Base-by-base conservation (phyloP, 1,140 invertebrate genomes). In the Metaphire vulgaris region DNA sequence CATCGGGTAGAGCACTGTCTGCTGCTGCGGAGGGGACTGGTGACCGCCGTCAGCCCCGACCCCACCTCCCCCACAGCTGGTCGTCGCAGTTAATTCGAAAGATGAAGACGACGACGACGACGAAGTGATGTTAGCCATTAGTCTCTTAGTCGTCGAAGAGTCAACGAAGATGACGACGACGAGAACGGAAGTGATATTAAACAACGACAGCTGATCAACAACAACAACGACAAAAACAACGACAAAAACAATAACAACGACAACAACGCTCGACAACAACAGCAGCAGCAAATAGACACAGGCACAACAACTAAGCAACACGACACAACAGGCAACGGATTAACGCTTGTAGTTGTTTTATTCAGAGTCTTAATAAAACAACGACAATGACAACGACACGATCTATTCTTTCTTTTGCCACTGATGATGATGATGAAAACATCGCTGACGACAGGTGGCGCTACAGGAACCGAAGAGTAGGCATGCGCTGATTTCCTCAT, bases 1-100 rank as follows among this genome's bases (percentile, higher is more conserved):
- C 89, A 96, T 93, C 68, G 96, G 96, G 90, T 98, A 98, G 72
- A 98, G 89, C 32, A 56, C n/a, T n/a, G n/a, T n/a, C n/a, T n/a
- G n/a, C n/a, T n/a, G n/a, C n/a, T n/a, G n/a, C n/a, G n/a, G n/a
- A n/a, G n/a, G n/a, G n/a, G n/a, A n/a, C n/a, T n/a, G n/a, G n/a
- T n/a, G n/a, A n/a, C n/a, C n/a, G n/a, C n/a, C n/a, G n/a, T n/a
- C n/a, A 21, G 41, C 6, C 41, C 21, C 21, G 41, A 56, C 21
- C 41, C 6, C 6, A 56, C 21, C 41, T 56, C 41, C 41, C 6
- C 41, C 41, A 21, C 41, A 6, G 41, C 6, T 12, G 41, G 6
- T 56, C 41, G 6, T 56, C 41, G 41, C 41, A 6, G 21, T 56
- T 56, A 56, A 56, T 21, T 56, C 41, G 41, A 56, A 56, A 12